phyloP scores from a whole-genome alignment of 2,113 vertebrate genomes.

The Anoura caudifer region DNA sequence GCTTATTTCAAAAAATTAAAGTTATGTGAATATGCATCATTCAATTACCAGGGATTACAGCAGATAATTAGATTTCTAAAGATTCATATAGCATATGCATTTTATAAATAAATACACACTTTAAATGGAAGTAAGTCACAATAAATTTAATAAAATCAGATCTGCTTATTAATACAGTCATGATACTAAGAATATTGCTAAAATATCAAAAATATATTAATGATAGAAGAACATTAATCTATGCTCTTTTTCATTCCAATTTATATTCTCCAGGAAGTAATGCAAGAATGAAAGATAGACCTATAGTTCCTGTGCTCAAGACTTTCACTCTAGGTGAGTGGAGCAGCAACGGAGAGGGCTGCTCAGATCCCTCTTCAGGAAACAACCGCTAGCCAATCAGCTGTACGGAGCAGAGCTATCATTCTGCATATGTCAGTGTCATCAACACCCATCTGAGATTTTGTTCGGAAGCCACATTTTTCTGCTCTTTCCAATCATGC shows the following conservation, averaged over 20 bases:
- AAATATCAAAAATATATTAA: not conserved
- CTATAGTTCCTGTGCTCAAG: not conserved
- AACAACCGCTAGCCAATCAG: not conserved
- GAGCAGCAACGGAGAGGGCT: not conserved
- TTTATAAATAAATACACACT: not conserved
- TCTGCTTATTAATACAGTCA: not conserved
- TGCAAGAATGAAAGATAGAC: not conserved
- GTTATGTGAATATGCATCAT: not conserved
- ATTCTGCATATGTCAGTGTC: accelerated
- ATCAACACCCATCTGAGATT: not conserved
- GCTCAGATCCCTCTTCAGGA: not conserved
- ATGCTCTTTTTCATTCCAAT: not conserved
- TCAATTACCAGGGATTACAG: not conserved
- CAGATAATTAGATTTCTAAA: not conserved
- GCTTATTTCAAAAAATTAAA: not conserved
- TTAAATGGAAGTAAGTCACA: not conserved
- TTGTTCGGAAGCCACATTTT: not conserved
- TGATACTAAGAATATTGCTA: not conserved
- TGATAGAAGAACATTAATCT: not conserved
- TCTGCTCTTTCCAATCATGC: not conserved
- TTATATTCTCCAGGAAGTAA: not conserved
- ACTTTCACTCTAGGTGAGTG: not conserved
- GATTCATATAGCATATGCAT: not conserved
- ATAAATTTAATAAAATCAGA: not conserved
- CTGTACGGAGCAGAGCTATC: accelerated